These are phyloP conservation scores for Hyla sarda DNA, from an alignment of 2,113 vertebrate genomes.

Conservation along the genomic window DNA sequence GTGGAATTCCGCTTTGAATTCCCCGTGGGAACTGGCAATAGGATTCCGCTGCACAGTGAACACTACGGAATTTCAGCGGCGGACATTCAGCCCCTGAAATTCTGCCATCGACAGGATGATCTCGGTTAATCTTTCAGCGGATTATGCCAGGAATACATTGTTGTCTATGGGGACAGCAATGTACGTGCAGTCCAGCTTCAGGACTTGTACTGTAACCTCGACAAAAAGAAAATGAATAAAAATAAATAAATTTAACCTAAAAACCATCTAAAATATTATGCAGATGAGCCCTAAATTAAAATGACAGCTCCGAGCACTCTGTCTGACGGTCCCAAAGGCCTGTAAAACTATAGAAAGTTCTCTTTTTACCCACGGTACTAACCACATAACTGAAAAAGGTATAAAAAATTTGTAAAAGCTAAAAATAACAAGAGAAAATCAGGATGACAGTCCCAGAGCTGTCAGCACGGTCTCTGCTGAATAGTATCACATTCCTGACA, in stretches of 20 bases:
- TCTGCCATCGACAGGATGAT: too few species aligned
- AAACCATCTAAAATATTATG: neutral
- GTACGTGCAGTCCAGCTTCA: too few species aligned
- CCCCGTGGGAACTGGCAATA: too few species aligned
- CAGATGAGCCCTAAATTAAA: neutral
- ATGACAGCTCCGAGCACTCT: neutral
- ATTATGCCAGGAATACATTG: too few species aligned
- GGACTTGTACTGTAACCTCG: neutral
- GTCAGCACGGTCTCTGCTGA: constrained; percentile 4
- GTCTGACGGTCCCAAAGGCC: neutral
- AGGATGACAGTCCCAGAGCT: constrained; percentile 4
- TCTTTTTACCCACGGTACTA: neutral
- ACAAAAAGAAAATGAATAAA: neutral
- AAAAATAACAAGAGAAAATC: constrained; percentile 7
- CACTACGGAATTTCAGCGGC: too few species aligned
- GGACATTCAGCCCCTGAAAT: too few species aligned
- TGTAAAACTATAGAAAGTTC: neutral
- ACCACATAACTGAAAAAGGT: neutral
- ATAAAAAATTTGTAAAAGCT: constrained; percentile 1
- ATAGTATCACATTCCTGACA: constrained; percentile 38
- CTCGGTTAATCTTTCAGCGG: too few species aligned
- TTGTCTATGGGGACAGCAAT: too few species aligned
- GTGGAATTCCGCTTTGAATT: too few species aligned
- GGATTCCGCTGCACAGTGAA: too few species aligned
- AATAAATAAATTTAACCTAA: neutral